Conservation (phyloP, 64 coral and sea anemone species). For the Actinia equina region DNA sequence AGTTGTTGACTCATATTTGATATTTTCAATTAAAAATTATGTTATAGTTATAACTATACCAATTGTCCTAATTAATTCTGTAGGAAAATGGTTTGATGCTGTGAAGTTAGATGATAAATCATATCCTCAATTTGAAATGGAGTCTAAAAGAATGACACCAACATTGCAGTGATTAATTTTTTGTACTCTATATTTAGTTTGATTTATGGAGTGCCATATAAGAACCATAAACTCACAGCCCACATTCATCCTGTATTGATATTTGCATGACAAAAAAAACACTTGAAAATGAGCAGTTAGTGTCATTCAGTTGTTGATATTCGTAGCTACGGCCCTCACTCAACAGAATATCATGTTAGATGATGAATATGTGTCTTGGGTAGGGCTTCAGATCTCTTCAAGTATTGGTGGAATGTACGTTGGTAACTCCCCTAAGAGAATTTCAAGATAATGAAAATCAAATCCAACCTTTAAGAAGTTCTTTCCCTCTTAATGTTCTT, state of each 20-base stretch:
- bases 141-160: not conserved
- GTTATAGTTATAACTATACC: not conserved
- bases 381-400: conserved; percentile 15
- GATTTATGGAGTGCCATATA: not conserved
- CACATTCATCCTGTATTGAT: not conserved
- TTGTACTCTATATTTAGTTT: not conserved
- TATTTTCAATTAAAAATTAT: not conserved
- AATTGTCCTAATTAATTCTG: not conserved
- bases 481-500: not conserved
- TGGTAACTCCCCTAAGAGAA: conserved; percentile 4
- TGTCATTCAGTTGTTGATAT: not conserved
- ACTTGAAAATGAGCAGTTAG: not conserved
- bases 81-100: not conserved
- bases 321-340: not conserved
- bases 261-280: conserved; percentile 2
- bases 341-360: conserved; percentile 15
- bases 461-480: not conserved
- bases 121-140: not conserved
- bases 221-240: not conserved
- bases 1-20: not conserved
- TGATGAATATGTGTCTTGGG: not conserved
- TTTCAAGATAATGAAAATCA: conserved; percentile 7
- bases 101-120: not conserved
- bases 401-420: conserved; percentile 13
- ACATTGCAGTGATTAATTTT: not conserved